Evolutionary conservation across 2,113 vertebrate genomes (phyloP), one percentile per base, ranked within the genome.

Genomic region (Malurus cyaneus): DNA sequence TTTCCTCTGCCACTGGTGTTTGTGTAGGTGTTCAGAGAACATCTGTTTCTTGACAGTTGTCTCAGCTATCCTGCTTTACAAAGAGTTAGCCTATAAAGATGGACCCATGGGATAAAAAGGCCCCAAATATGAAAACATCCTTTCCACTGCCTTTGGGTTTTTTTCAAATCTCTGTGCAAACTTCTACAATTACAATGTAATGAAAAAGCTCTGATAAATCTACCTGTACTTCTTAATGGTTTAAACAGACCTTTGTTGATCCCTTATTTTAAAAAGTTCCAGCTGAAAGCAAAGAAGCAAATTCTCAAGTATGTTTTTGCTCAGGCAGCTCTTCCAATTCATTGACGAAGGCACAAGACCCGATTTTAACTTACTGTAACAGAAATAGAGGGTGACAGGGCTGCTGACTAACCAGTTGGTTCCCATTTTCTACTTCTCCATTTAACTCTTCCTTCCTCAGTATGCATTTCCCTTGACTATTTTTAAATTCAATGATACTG

Each of bases 401-500:
- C 50, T 80, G 80, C 86, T 88, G 60, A 92, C 70, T 79, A 76
- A 74, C 47, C 77, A 79, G 31, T 67, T 80, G 62, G 26, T 86
- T 87, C 70, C 53, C 44, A 76, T 76, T 80, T 93, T 74, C 52
- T 44, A 34, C 49, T 92, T 88, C 57, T 82, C 67, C 49, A 57
- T 67, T 78, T 85, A 76, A 87, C 26, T 69, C 24, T 61, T 71
- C 42, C 62, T 83, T 89, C 61, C 50, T 78, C 54, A 66, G 28
- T 9, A 79, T 9, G 39, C 56, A 78, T 85, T 87, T 85, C 70
- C 53, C 61, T 64, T 56, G 41, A 71, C 61, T 81, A n/a, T 77
- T 89, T 94, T 61, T 71, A 87, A 93, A 94, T 78, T 47, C 60
- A 89, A 82, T 85, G 49, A n/a, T 36, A 67, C 31, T 70, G 62